phyloP scores from a whole-genome alignment of 2,113 vertebrate genomes.

The Dicaeum eximium region DNA sequence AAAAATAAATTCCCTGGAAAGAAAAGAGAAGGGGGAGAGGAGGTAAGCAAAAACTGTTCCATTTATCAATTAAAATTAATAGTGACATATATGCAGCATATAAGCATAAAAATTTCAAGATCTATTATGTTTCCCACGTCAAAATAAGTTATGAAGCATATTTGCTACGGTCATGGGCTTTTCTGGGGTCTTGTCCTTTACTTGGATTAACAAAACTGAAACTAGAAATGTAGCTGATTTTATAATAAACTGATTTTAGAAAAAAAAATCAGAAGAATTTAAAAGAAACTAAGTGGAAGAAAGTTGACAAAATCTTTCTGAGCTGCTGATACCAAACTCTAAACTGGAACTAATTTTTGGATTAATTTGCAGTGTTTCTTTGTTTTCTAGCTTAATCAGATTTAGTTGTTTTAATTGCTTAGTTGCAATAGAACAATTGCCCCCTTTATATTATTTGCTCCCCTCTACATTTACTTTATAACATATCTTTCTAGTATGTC shows the following conservation, averaged over 20 bases:
- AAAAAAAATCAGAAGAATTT: background rate
- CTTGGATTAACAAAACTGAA: background rate
- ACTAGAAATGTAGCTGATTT: background rate
- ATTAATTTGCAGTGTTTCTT: background rate
- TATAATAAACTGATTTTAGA: background rate
- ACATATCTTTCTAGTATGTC: background rate
- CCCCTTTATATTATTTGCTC: background rate
- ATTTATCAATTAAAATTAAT: background rate
- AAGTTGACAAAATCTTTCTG: background rate
- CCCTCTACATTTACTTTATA: background rate
- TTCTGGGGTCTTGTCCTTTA: background rate
- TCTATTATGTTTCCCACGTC: background rate
- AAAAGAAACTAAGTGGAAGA: background rate
- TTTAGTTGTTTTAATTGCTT: background rate
- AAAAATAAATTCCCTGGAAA: background rate
- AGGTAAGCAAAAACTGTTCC: background rate
- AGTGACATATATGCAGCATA: background rate
- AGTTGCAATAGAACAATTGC: background rate
- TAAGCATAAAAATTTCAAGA: background rate
- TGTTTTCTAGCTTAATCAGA: background rate
- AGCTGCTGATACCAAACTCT: background rate
- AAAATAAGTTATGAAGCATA: background rate
- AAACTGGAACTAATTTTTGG: background rate
- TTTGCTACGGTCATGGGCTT: background rate
- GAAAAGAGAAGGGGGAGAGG: background rate